Evolutionary conservation across 2,797 vertebrate genomes (phyloP).

Genomic region (Furcifer pardalis): DNA sequence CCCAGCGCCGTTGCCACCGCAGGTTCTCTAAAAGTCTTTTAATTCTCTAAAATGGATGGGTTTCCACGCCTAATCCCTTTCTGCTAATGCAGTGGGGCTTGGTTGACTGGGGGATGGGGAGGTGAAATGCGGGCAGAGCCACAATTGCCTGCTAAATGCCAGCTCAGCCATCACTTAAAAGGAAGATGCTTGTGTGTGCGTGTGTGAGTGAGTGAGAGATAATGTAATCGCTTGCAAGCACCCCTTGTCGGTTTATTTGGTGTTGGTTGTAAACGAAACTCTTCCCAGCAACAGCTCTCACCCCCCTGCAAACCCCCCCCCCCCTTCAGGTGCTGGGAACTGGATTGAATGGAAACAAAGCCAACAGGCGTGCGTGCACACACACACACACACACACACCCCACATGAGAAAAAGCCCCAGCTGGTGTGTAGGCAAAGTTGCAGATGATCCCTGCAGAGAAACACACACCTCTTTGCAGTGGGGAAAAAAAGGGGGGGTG

Average conservation of each 20-base stretch:
- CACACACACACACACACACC: no score
- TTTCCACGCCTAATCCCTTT: constrained; percentile 44
- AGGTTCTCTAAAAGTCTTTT: constrained; percentile 32
- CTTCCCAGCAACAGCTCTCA: neutral
- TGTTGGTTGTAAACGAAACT: neutral
- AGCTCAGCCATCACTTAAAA: constrained; percentile 57
- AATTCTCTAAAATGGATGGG: constrained; percentile 67
- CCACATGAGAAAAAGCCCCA: neutral
- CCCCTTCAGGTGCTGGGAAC: fast-evolving
- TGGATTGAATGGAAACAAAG: neutral
- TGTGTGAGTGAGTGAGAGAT: neutral
- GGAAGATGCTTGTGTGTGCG: constrained; percentile 26
- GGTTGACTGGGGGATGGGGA: neutral
- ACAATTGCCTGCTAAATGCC: constrained; percentile 40
- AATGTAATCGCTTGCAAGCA: constrained; percentile 20
- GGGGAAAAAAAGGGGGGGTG: no score
- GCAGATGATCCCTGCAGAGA: no score
- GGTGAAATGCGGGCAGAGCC: neutral
- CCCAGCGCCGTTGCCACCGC: neutral
- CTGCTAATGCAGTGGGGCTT: constrained; percentile 45
- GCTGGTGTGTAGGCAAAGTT: neutral
- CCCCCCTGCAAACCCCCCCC: no score
- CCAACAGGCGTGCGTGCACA: no score
- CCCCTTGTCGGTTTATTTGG: neutral
- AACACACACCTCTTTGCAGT: no score